Percentiles rank a stretch among this genome's conserved stretches.
phyloP scores from a whole-genome alignment of 2,888 invertebrate genomes.

The Branchipolynoe longqiensis region DNA sequence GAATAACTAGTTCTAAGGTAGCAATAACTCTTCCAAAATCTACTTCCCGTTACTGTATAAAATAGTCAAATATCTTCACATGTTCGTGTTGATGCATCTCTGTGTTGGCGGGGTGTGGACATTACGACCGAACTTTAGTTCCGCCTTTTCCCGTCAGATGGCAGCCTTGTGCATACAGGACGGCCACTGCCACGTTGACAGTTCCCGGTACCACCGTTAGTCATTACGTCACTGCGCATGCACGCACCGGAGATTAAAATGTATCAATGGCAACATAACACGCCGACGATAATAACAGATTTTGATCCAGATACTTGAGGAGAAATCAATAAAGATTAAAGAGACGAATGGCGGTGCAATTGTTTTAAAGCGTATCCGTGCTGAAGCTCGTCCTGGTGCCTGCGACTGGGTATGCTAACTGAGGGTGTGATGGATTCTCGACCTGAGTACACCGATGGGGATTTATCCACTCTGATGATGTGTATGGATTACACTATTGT shows the following conservation, averaged over 20 bases:
- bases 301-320: background rate
- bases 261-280: background rate
- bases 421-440: background rate
- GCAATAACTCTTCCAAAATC: too few species aligned
- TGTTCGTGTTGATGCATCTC: too few species aligned
- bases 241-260: background rate
- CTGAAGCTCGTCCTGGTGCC: too few species aligned
- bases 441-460: background rate
- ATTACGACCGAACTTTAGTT: too few species aligned
- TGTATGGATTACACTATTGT: conserved; percentile 24
- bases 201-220: background rate
- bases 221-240: background rate
- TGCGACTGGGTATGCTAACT: background rate
- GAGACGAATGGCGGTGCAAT: background rate
- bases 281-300: too few species aligned
- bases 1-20: too few species aligned
- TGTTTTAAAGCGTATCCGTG: conserved; percentile 44
- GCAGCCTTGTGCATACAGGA: background rate
- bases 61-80: too few species aligned
- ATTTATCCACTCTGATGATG: background rate
- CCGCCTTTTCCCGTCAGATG: background rate
- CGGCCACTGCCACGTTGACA: background rate
- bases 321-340: background rate
- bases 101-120: too few species aligned
- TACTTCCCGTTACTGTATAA: too few species aligned